Evolutionary conservation across 2,113 vertebrate species (phyloP).

Genomic region (Ciconia maguari): DNA sequence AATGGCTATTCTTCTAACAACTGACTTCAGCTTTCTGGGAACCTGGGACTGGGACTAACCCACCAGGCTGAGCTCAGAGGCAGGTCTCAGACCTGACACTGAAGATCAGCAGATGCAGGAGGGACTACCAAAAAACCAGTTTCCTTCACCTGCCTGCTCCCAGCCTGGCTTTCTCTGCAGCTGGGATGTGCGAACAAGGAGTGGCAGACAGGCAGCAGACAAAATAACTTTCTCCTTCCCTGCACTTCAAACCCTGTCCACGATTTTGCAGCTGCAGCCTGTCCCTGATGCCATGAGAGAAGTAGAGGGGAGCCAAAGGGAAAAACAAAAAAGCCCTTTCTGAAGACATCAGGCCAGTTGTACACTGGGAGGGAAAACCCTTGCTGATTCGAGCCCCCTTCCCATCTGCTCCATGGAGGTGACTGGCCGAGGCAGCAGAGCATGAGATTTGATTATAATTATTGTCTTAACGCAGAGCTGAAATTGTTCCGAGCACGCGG

Average conservation of each 20-base stretch:
- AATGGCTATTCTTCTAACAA: background rate
- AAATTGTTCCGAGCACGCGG: constrained; percentile 4
- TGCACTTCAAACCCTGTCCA: background rate
- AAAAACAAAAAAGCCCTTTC: background rate
- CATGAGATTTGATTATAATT: constrained; percentile 59
- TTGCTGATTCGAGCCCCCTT: background rate
- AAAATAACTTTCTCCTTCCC: background rate
- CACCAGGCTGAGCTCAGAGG: background rate
- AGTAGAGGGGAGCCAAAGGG: background rate
- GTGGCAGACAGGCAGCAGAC: background rate
- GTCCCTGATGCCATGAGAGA: background rate
- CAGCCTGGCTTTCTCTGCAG: background rate
- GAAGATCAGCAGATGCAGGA: background rate
- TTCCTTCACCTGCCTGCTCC: background rate
- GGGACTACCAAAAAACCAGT: background rate
- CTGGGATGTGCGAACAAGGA: background rate
- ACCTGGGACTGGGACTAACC: background rate
- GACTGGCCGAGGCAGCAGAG: constrained; percentile 23
- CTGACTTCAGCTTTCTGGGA: background rate
- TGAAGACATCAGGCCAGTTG: background rate
- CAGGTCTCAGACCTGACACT: background rate
- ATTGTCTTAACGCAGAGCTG: constrained; percentile 44
- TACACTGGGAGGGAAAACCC: constrained; percentile 14
- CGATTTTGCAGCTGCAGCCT: background rate
- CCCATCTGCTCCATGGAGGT: constrained; percentile 57